These are phyloP conservation scores for Oscheius sp. DNA, from an alignment of 2,888 invertebrate genomes.

Conservation along the genomic window DNA sequence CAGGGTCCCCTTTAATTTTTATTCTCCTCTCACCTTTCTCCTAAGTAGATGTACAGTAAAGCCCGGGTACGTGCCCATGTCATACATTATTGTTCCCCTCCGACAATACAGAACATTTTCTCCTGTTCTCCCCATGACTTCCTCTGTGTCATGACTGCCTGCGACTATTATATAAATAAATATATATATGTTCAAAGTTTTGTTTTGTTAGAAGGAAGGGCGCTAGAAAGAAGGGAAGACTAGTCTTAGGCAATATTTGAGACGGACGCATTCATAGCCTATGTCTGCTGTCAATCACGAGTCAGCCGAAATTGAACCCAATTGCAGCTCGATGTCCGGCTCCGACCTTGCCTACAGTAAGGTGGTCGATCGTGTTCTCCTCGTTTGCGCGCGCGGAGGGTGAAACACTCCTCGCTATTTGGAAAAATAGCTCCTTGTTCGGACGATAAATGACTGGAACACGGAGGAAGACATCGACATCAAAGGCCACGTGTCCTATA, in stretches of 20 bases:
- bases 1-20: conserved; percentile 20
- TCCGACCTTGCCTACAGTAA: conserved; percentile 30
- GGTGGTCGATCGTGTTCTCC: not conserved
- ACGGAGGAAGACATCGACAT: not conserved
- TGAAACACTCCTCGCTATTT: conserved; percentile 18
- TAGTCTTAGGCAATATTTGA: conserved; percentile 14
- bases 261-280: conserved; percentile 37
- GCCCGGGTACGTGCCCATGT: conserved; percentile 37
- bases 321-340: conserved; percentile 26
- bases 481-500: too few relatives aligned
- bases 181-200: not conserved
- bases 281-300: conserved; percentile 40
- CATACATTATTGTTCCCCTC: conserved; percentile 23
- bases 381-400: not conserved
- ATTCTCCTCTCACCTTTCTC: not conserved
- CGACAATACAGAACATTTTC: too few relatives aligned
- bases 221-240: not conserved
- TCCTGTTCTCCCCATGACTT: conserved; percentile 24
- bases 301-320: conserved; percentile 40
- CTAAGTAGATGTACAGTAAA: conserved; percentile 33
- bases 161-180: not conserved
- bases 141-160: conserved; percentile 18
- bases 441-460: conserved; percentile 29
- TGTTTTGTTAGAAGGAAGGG: not conserved
- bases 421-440: conserved; percentile 33